Evolutionary conservation across 1,140 invertebrate genomes (phyloP), one percentile per base, ranked within the genome.

Genomic region (Bombus turneri): DNA sequence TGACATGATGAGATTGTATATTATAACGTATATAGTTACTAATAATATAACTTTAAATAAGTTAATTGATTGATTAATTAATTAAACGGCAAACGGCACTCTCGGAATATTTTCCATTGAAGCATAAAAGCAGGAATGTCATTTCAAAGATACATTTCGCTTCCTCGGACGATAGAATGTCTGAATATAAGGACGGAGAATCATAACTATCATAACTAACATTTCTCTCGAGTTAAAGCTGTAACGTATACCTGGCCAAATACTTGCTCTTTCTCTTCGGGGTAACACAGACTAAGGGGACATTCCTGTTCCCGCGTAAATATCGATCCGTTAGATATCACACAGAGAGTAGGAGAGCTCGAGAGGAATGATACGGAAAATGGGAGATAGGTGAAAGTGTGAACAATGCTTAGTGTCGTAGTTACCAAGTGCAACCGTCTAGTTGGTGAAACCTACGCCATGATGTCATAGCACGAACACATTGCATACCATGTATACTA

Each of bases 371-470:
- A 87, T 88, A 74, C 37, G 91, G 90, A 87, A 92, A 93, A 93
- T 90, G 91, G 82, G 83, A 91, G 92, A 92, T 91, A 91, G 91
- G 90, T 89, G 91, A 92, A 91, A 92, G 92, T 91, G 89, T 85
- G 90, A 91, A 93, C 91, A 92, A 91, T 91, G 90, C 87, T 85
- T 59, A 71, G 85, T 89, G 86, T 89, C 85, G 69, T 47, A 85
- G 84, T 86, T 91, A 86, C 81, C 73, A 41, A 78, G 80, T 71
- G 78, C 25, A 71, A 59, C 37, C n/a, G 41, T 43, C 39, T 41
- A 41, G 28, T 28, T 18, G 59, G 43, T 66, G 81, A 90, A 87
- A 87, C 81, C 57, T 59, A 62, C 68, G 37, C 41, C 43, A 25
- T 72, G 57, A 72, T 18, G 59, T 88, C 64, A 53, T 53, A 53